Conservation (phyloP, 64 coral and sea anemone species). For the Montipora cactus region DNA sequence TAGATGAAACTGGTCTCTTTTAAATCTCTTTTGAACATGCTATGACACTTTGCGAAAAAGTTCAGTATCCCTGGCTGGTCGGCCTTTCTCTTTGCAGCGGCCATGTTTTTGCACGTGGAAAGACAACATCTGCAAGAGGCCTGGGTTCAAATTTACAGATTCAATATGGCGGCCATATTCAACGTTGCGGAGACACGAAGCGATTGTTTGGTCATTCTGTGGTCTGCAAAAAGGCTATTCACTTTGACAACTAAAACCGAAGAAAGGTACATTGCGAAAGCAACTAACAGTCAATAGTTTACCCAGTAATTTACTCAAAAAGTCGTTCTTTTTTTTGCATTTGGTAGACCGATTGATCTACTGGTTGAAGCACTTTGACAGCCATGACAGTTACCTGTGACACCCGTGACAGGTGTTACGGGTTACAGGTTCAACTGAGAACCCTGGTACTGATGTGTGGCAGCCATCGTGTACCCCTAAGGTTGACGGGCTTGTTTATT, state of each 20-base stretch:
- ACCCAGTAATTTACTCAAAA: constrained; percentile 6
- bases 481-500: constrained; percentile 43
- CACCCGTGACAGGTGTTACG: no score
- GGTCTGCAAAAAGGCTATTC: neutral
- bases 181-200: no score
- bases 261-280: no score
- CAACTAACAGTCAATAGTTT: constrained; percentile 9
- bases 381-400: no score
- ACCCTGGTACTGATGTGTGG: neutral
- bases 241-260: neutral
- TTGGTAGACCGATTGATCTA: neutral
- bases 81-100: constrained; percentile 6
- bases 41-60: constrained; percentile 1
- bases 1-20: constrained; percentile 9
- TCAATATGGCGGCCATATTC: no score
- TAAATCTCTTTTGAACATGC: neutral
- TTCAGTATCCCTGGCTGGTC: constrained; percentile 9
- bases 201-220: neutral
- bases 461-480: constrained; percentile 40
- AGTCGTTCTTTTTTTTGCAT: constrained; percentile 15
- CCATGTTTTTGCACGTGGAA: constrained; percentile 15
- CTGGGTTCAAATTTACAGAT: neutral
- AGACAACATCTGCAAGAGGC: neutral
- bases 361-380: no score
- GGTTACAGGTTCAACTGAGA: no score